A percentile compares a stretch with the other conserved stretches of the same genome.
These are phyloP conservation scores for Melipona bicolor DNA, from an alignment of 2,888 invertebrate species.

Conservation along the genomic window DNA sequence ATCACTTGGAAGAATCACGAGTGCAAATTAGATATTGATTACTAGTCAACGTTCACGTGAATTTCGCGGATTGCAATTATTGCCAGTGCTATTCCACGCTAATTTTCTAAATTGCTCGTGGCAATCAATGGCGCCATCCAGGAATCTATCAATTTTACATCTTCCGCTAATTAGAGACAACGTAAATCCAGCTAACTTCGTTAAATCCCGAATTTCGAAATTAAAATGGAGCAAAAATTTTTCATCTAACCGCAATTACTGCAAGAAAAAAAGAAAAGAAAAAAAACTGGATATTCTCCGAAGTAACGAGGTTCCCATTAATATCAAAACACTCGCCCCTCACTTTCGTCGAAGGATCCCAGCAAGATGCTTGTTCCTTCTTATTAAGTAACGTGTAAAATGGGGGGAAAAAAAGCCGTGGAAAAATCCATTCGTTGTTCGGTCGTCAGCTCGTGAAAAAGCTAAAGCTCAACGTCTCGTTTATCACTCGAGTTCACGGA, in stretches of 20 bases:
- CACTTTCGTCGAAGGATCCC: no score
- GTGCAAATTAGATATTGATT: not conserved
- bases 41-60: not conserved
- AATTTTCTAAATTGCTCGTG: not conserved
- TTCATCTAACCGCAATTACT: not conserved
- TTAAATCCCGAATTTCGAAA: not conserved
- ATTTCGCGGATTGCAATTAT: not conserved
- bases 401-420: not conserved
- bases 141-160: not conserved
- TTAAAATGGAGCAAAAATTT: not conserved
- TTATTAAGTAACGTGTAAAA: no score
- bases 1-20: not conserved
- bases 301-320: not conserved
- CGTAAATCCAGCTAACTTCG: not conserved
- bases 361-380: no score
- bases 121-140: no score
- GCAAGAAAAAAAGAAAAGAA: no score
- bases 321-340: no score
- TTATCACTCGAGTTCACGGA: constrained; percentile 1
- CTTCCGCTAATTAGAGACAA: not conserved
- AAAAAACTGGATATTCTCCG: not conserved
- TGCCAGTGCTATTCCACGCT: not conserved
- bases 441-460: not conserved
- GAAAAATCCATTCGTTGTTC: not conserved
- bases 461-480: not conserved